Conservation (phyloP, 92 coral and sea anemone genomes). For the Siderastrea radians region DNA sequence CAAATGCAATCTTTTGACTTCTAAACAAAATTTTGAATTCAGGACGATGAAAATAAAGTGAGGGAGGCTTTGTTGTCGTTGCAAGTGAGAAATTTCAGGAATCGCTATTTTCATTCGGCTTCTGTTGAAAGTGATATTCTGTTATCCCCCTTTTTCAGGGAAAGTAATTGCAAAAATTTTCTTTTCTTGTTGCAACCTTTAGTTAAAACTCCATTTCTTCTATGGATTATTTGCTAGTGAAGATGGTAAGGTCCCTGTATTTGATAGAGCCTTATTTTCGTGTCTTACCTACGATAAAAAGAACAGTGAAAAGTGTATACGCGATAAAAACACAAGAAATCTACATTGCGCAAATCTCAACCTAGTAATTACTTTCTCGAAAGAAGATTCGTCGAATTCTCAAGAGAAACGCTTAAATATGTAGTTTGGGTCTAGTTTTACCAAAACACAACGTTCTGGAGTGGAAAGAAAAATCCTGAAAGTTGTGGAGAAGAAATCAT, state of each 20-base stretch:
- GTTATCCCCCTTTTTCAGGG: background rate
- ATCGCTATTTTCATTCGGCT: background rate
- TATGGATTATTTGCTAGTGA: background rate
- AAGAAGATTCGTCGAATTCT: background rate
- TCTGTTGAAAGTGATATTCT: background rate
- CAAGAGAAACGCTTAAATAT: background rate
- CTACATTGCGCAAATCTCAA: constrained; percentile 6
- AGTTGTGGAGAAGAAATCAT: background rate
- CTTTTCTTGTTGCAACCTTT: background rate
- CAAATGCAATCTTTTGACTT: background rate
- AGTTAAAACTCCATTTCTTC: background rate
- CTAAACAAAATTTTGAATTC: background rate
- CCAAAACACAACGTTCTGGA: background rate
- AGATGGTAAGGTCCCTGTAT: constrained; percentile 1
- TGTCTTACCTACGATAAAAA: background rate
- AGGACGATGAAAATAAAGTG: background rate
- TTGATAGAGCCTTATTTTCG: background rate
- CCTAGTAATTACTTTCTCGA: background rate
- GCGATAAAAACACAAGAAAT: background rate
- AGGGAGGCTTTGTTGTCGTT: background rate
- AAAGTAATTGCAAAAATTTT: background rate
- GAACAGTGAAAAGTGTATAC: background rate
- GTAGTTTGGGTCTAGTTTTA: background rate
- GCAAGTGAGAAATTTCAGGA: background rate
- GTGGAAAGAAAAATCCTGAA: background rate